phyloP scores from a whole-genome alignment of 2,113 vertebrate species.

The Rafetus swinhoei region DNA sequence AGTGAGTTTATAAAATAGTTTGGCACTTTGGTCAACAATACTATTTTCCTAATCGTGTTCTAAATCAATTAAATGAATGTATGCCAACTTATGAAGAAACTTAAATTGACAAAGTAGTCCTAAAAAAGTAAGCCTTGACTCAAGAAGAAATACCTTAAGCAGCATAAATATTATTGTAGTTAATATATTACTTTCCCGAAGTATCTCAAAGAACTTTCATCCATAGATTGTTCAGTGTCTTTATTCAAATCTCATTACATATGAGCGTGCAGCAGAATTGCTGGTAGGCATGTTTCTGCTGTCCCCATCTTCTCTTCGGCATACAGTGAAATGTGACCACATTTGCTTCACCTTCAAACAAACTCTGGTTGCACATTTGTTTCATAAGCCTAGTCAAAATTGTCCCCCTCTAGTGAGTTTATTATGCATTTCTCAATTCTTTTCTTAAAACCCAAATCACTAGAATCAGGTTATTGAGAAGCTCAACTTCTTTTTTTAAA shows the following conservation, averaged over 20 bases:
- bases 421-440: background rate
- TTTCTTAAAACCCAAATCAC: background rate
- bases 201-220: background rate
- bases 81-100: background rate
- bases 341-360: background rate
- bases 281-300: background rate
- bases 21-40: background rate
- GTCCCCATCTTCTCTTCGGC: background rate
- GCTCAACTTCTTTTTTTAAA: background rate
- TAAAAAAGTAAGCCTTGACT: background rate
- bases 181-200: background rate
- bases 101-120: background rate
- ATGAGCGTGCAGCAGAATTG: background rate
- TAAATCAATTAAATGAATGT: background rate
- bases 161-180: background rate
- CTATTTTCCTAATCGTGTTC: background rate
- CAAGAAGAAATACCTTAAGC: background rate
- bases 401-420: background rate
- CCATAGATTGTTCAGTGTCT: fast-evolving
- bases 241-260: background rate
- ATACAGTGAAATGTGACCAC: fast-evolving
- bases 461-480: background rate
- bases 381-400: background rate
- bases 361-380: background rate
- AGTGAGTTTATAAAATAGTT: constrained; percentile 43